Evolutionary conservation across 2,797 vertebrate species (phyloP).

Genomic region (Rhyacichthys aspro): DNA sequence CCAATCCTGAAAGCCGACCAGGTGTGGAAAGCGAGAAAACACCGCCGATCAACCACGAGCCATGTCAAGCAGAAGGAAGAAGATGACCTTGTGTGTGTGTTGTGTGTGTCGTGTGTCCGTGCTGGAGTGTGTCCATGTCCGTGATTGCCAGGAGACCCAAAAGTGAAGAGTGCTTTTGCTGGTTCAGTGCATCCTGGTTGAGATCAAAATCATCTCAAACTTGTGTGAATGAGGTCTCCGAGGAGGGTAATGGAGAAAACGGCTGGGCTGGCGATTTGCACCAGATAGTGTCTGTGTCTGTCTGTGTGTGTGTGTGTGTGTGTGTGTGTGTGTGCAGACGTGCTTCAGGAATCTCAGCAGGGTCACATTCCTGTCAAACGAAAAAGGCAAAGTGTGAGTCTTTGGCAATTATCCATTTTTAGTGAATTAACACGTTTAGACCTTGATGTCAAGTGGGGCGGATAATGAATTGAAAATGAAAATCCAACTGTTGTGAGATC

Average conservation of each 20-base stretch:
- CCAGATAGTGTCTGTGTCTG: constrained; percentile 11
- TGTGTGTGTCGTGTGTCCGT: too few species aligned
- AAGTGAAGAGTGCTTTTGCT: constrained; percentile 64
- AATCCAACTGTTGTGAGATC: background rate
- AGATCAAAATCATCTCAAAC: constrained; percentile 71
- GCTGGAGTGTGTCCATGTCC: constrained; percentile 3
- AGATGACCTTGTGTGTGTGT: constrained; percentile 5
- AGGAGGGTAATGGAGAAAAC: constrained; percentile 60
- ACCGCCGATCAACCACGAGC: constrained; percentile 41
- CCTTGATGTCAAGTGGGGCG: constrained; percentile 7
- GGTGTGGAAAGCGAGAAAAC: constrained; percentile 52
- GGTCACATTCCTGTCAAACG: constrained; percentile 1
- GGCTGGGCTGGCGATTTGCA: constrained; percentile 35
- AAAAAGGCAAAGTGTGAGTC: constrained; percentile 4
- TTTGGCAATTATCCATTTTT: constrained; percentile 2
- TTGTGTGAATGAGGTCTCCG: constrained; percentile 65
- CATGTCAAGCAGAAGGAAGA: constrained; percentile 43
- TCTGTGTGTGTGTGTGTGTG: constrained; percentile 7
- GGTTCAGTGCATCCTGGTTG: constrained; percentile 64
- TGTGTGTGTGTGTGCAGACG: constrained; percentile 1
- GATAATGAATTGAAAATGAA: too few species aligned
- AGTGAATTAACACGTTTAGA: background rate
- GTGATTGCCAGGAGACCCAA: constrained; percentile 37
- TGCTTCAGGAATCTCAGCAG: background rate
- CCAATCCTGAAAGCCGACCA: constrained; percentile 48